Conservation (phyloP, 1,140 invertebrate species). For the Harpegnathos saltator region DNA sequence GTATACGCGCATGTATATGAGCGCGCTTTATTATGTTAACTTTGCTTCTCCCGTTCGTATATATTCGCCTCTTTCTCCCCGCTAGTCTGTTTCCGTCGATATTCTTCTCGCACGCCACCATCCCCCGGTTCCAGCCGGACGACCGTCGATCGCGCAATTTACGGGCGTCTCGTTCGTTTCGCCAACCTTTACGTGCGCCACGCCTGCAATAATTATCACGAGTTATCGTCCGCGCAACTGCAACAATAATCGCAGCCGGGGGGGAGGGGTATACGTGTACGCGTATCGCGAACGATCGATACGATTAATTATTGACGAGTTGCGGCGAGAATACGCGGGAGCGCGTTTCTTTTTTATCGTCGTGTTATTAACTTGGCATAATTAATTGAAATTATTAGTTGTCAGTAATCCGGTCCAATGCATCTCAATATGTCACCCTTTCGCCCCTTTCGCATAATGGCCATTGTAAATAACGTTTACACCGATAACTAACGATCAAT, state of each 20-base stretch:
- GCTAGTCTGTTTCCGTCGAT: too few species aligned
- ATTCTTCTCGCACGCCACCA: too few species aligned
- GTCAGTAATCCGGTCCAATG: not conserved
- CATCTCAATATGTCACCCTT: not conserved
- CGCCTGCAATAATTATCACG: not conserved
- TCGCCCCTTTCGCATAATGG: not conserved
- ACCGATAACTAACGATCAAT: conserved; percentile 56
- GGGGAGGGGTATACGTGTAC: too few species aligned
- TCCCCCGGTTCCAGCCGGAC: too few species aligned
- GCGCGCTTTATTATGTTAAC: too few species aligned
- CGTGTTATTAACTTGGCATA: not conserved
- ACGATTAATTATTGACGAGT: not conserved
- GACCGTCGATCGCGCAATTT: too few species aligned
- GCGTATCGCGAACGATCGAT: not conserved
- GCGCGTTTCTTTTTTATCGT: not conserved
- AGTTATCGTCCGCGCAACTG: not conserved
- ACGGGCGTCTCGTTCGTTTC: not conserved
- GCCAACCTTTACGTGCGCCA: not conserved
- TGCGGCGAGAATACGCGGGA: not conserved
- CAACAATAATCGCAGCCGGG: not conserved
- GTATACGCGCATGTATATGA: not conserved
- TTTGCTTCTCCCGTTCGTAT: too few species aligned
- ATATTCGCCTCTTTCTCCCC: too few species aligned
- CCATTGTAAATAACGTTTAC: conserved; percentile 53
- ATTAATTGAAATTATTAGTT: conserved; percentile 29